A percentile compares a stretch with the other conserved stretches of the same genome.
Evolutionary conservation across 2,888 invertebrate species (phyloP).

Genomic region (Miltochrista miniata): DNA sequence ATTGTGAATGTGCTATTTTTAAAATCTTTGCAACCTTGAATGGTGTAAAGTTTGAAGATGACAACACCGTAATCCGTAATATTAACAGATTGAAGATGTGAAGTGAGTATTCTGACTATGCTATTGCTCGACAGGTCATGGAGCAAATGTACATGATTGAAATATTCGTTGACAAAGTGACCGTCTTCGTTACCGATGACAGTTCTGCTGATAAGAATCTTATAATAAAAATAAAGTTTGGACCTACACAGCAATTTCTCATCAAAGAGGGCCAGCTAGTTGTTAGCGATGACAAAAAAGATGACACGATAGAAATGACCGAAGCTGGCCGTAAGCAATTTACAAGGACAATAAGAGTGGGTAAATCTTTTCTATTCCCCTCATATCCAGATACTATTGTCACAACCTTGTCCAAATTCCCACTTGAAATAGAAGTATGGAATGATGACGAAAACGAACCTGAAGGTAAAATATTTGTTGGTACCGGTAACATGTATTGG

Average conservation of each 20-base stretch:
- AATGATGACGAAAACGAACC: slow-evolving; percentile 69
- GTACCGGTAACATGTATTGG: slow-evolving; percentile 73
- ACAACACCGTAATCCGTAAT: background rate
- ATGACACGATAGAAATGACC: slow-evolving; percentile 61
- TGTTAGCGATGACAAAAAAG: slow-evolving; percentile 45
- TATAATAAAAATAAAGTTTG: slow-evolving; percentile 74
- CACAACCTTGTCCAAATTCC: slow-evolving; percentile 68
- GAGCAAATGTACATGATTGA: slow-evolving; percentile 84
- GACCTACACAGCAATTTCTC: slow-evolving; percentile 75
- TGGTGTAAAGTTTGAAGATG: background rate
- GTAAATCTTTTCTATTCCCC: slow-evolving; percentile 82
- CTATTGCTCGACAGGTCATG: slow-evolving; percentile 77
- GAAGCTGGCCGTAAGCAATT: slow-evolving; percentile 61
- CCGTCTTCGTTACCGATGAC: slow-evolving; percentile 58
- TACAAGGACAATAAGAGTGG: slow-evolving; percentile 68
- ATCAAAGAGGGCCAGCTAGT: slow-evolving; percentile 75
- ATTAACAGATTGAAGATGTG: slow-evolving; percentile 26
- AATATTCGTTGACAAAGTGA: slow-evolving; percentile 81
- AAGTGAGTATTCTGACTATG: slow-evolving; percentile 61
- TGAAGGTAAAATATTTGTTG: slow-evolving; percentile 68
- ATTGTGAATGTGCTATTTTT: background rate
- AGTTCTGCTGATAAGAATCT: slow-evolving; percentile 67
- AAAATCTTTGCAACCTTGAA: background rate
- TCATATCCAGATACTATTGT: slow-evolving; percentile 74
- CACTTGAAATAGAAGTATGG: slow-evolving; percentile 78